These are phyloP conservation scores for Corythoichthys intestinalis DNA, from an alignment of 2,113 vertebrate genomes.

Conservation along the genomic window DNA sequence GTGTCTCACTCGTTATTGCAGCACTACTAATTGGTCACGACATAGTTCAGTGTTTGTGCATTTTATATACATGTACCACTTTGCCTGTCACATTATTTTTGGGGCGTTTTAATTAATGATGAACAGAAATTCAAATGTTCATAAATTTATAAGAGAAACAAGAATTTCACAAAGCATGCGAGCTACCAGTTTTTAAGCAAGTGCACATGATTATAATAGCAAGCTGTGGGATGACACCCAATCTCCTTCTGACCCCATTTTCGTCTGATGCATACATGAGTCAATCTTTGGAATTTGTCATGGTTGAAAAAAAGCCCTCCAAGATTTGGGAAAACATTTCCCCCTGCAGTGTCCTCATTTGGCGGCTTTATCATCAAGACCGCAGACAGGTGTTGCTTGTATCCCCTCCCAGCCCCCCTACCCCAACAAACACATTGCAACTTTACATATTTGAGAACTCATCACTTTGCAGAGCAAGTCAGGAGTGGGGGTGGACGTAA, in stretches of 20 bases:
- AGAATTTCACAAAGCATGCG: not conserved
- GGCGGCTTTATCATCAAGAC: slow-evolving; percentile 40
- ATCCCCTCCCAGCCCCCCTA: slow-evolving; percentile 17
- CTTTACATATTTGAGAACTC: slow-evolving; percentile 19
- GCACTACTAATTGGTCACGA: not conserved
- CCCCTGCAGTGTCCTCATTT: slow-evolving; percentile 12
- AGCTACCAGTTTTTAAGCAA: not conserved
- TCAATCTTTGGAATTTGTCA: slow-evolving; percentile 43
- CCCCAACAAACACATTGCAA: slow-evolving; percentile 14
- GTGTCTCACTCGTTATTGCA: not conserved
- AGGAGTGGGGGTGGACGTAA: slow-evolving; percentile 5
- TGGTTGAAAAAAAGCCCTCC: not conserved
- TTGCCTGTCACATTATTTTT: not conserved
- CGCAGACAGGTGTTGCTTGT: slow-evolving; percentile 39
- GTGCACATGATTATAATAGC: slow-evolving; percentile 28
- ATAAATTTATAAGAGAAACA: not conserved
- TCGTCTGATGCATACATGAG: slow-evolving; percentile 31
- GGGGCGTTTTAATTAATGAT: no score
- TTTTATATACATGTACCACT: no score
- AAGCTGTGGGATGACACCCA: slow-evolving; percentile 44
- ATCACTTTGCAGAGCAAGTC: slow-evolving; percentile 16
- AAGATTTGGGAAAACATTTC: not conserved
- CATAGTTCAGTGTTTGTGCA: no score
- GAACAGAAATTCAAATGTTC: not conserved
- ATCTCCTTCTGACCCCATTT: slow-evolving; percentile 51